These are phyloP conservation scores for Grus americana DNA, from an alignment of 2,113 vertebrate genomes.

Conservation along the genomic window DNA sequence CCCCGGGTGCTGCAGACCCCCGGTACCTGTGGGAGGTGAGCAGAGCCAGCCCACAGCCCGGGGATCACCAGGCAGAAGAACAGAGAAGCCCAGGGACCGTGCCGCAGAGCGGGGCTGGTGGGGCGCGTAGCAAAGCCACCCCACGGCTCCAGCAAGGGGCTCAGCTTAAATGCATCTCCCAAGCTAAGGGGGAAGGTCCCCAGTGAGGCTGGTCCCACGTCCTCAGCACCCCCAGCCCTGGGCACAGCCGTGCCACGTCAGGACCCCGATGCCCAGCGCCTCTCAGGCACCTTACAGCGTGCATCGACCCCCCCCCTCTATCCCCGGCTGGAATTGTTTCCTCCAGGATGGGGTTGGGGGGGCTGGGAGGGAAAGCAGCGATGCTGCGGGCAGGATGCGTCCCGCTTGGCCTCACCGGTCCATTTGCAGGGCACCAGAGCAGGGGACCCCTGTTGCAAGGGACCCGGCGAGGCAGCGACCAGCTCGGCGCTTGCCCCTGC, in stretches of 20 bases:
- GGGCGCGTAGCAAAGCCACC: rapidly evolving
- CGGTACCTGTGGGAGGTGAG: rapidly evolving
- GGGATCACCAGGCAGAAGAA: neutral
- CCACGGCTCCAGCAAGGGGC: rapidly evolving
- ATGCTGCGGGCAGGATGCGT: rapidly evolving
- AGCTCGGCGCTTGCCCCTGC: rapidly evolving
- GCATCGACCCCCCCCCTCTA: neutral
- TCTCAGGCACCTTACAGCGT: rapidly evolving
- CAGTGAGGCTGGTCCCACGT: neutral
- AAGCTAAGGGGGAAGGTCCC: neutral
- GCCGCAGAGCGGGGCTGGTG: rapidly evolving
- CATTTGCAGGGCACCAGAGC: neutral
- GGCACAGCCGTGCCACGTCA: neutral
- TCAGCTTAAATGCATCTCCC: neutral
- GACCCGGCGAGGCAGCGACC: neutral
- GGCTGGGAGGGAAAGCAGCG: neutral
- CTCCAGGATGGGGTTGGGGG: neutral
- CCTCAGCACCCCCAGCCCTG: neutral
- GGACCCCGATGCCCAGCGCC: neutral
- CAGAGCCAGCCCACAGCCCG: neutral
- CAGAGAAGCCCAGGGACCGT: neutral
- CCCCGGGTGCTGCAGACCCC: neutral
- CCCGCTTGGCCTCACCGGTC: rapidly evolving
- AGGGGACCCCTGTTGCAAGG: neutral
- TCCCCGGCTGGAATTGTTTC: neutral